A percentile compares a stretch with the other conserved stretches of the same genome.
Evolutionary conservation across 2,113 vertebrate genomes (phyloP).

Genomic region (Thymallus thymallus): DNA sequence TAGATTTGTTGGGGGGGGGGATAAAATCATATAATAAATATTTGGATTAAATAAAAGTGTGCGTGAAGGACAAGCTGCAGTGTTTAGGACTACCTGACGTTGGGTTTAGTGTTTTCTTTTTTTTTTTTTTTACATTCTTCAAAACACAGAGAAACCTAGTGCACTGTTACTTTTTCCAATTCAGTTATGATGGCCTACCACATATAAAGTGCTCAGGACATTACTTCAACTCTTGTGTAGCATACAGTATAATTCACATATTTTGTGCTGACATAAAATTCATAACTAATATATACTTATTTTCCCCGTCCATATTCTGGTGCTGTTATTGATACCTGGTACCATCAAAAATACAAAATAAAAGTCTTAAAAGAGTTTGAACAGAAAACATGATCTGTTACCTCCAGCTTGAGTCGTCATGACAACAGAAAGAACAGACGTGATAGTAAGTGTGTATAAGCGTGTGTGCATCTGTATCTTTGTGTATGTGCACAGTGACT

Average conservation of each 20-base stretch:
- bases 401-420: slow-evolving; percentile 16
- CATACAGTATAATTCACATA: slow-evolving; percentile 61
- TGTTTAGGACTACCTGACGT: slow-evolving; percentile 17
- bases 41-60: background rate
- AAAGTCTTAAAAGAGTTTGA: slow-evolving; percentile 3
- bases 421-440: background rate
- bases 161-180: slow-evolving; percentile 67
- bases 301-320: slow-evolving; percentile 26
- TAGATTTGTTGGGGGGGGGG: background rate
- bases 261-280: slow-evolving; percentile 62
- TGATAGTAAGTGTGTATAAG: background rate
- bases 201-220: slow-evolving; percentile 73
- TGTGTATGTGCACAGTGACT: background rate
- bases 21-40: background rate
- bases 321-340: slow-evolving; percentile 30
- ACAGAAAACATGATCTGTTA: slow-evolving; percentile 14
- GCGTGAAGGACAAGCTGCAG: background rate
- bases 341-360: slow-evolving; percentile 21
- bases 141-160: slow-evolving; percentile 58
- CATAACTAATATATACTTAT: slow-evolving; percentile 40
- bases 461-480: slow-evolving; percentile 15
- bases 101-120: too few relatives aligned
- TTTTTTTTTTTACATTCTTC: slow-evolving; percentile 70
- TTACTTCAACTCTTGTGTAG: slow-evolving; percentile 50
- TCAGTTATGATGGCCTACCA: slow-evolving; percentile 58